These are phyloP conservation scores for Oligia strigilis DNA, from an alignment of 2,888 invertebrate species.

Conservation along the genomic window DNA sequence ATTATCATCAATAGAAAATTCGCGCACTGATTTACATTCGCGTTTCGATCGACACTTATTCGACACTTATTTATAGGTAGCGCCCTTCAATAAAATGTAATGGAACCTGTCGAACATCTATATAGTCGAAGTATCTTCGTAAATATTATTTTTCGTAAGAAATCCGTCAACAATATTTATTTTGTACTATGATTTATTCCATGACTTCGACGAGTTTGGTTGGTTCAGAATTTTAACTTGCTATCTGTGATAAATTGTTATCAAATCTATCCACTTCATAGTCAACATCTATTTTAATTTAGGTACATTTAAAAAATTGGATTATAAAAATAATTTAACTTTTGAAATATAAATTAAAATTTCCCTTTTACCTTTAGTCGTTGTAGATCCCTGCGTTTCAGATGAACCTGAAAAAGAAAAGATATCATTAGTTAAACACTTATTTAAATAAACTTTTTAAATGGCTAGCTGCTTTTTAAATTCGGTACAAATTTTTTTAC, in stretches of 20 bases:
- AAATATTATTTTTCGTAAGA: neutral
- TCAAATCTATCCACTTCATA: neutral
- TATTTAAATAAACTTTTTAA: neutral
- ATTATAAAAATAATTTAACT: too few relatives aligned
- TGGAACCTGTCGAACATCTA: neutral
- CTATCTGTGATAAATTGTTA: neutral
- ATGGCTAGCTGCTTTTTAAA: neutral
- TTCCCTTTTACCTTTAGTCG: slow-evolving; percentile 34
- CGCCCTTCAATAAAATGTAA: slow-evolving; percentile 1
- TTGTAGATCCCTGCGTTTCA: slow-evolving; percentile 4
- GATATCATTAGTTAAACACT: neutral
- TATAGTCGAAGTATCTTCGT: neutral
- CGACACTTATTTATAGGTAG: neutral
- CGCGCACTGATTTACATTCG: neutral
- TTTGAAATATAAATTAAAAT: too few relatives aligned
- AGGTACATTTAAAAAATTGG: neutral
- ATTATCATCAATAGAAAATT: neutral
- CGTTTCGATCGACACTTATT: neutral
- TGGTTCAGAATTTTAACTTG: neutral
- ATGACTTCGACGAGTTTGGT: neutral
- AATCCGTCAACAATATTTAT: neutral
- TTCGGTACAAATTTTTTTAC: neutral
- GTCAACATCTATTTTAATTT: neutral
- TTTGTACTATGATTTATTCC: slow-evolving; percentile 1
- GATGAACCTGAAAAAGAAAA: slow-evolving; percentile 43